Evolutionary conservation across 2,797 vertebrate species (phyloP), one percentile per base, ranked within the genome.

Genomic region (Sphenodon punctatus): DNA sequence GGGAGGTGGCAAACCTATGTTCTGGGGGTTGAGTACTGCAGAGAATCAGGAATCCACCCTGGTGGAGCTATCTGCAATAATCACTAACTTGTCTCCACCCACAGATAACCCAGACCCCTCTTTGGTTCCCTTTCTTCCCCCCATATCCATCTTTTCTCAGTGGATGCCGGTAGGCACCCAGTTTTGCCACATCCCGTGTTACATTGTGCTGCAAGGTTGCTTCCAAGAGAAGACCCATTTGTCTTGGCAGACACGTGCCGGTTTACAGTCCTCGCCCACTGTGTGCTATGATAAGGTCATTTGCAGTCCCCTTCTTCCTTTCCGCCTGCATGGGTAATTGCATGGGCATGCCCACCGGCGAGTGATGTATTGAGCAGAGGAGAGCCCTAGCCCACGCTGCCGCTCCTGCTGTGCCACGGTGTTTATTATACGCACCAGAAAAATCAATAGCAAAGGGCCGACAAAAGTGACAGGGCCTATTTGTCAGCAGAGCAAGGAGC

Each of bases 381-480:
- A n/a, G n/a, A 2, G 0, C 1, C 4, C 2, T 1, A 61, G 39
- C 0, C 10, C 25, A 64, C 0, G 1, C 1, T 2, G 55, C n/a
- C 56, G 25, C 19, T 46, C 46, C 16, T 45, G 10, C 53, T 16
- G 59, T 1, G 0, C 81, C 1, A 4, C n/a, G 64, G 53, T 41
- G 20, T 46, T 90, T 82, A 43, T 75, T 75, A 55, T 59, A 56
- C 30, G 49, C 8, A 34, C 68, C 66, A 67, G 82, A 67, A 14
- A 82, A 81, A 64, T 88, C 85, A 2, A 81, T 87, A 72, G 39
- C 73, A 65, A 73, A 74, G 48, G 66, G 51, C 59, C 3, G 3
- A 69, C 27, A 19, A 63, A 61, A 67, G 13, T 53, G 78, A 77
- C 82, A 79, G 75, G 10, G 1, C 43, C 7, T 76, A 86, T 92